These are phyloP conservation scores for Clivina fossor DNA, from an alignment of 2,888 invertebrate genomes.

Conservation along the genomic window DNA sequence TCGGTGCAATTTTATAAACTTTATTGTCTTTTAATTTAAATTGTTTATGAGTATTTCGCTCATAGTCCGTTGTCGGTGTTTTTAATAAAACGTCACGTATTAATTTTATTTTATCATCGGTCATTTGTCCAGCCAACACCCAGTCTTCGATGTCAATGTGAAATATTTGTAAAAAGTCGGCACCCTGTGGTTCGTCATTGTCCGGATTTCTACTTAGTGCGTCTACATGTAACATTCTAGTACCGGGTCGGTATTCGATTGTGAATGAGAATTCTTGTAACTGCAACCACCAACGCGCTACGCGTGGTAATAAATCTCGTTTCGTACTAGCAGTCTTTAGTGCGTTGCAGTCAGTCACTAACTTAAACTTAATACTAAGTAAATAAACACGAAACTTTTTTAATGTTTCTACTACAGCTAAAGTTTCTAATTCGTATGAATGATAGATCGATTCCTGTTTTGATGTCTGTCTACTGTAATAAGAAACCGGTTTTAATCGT, in stretches of 20 bases:
- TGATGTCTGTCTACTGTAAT: conserved; percentile 45
- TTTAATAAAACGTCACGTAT: conserved; percentile 5
- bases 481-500: conserved; percentile 43
- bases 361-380: conserved; percentile 43
- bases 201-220: conserved; percentile 38
- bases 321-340: conserved; percentile 7
- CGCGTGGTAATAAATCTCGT: neutral
- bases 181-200: conserved; percentile 20
- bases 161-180: conserved; percentile 36
- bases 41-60: conserved; percentile 5
- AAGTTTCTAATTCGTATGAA: conserved; percentile 47
- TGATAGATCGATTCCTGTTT: conserved; percentile 45
- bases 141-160: conserved; percentile 1
- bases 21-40: conserved; percentile 9
- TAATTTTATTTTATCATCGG: conserved; percentile 11
- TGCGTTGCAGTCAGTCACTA: conserved; percentile 42
- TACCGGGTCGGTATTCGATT: conserved; percentile 42
- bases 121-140: conserved; percentile 8
- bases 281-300: conserved; percentile 42
- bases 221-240: conserved; percentile 43
- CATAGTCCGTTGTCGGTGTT: conserved; percentile 5
- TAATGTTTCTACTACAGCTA: conserved; percentile 46
- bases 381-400: conserved; percentile 47
- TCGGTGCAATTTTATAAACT: conserved; percentile 24
- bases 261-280: conserved; percentile 42